Conservation (phyloP, 2,888 invertebrate species). For the Mythimna pallens region DNA sequence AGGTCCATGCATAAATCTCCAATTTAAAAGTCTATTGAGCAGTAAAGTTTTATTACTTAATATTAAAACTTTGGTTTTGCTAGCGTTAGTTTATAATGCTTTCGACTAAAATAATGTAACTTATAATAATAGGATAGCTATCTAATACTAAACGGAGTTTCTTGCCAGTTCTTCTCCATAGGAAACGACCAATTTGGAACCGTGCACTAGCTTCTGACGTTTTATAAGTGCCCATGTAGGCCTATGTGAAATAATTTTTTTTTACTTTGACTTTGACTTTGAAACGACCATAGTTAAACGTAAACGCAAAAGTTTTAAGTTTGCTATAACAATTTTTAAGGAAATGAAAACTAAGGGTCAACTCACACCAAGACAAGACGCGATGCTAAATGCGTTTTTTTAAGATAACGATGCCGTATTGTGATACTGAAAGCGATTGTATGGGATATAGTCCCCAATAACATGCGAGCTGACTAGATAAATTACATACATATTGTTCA, state of each 20-base stretch:
- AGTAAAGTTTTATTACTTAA: slow-evolving; percentile 16
- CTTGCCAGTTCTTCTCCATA: too few relatives aligned
- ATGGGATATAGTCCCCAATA: too few relatives aligned
- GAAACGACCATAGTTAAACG: not conserved
- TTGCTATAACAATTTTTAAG: slow-evolving; percentile 5
- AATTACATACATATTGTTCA: too few relatives aligned
- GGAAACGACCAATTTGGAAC: too few relatives aligned
- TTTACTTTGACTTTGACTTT: too few relatives aligned
- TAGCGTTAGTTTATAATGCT: slow-evolving; percentile 13
- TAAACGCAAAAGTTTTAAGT: not conserved
- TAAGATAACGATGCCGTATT: not conserved
- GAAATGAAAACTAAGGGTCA: slow-evolving; percentile 11
- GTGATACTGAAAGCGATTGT: too few relatives aligned
- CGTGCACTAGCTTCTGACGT: too few relatives aligned
- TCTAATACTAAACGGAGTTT: not conserved
- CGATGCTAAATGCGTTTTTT: not conserved
- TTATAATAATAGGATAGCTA: slow-evolving; percentile 3
- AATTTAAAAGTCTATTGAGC: slow-evolving; percentile 31
- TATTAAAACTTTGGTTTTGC: slow-evolving; percentile 32
- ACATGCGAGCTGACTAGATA: too few relatives aligned
- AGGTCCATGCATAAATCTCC: slow-evolving; percentile 27
- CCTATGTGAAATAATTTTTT: too few relatives aligned
- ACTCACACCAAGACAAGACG: slow-evolving; percentile 22
- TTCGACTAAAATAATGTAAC: slow-evolving; percentile 1
- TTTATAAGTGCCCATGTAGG: too few relatives aligned